Evolutionary conservation across 2,888 invertebrate species (phyloP), one percentile per base, ranked within the genome.

Genomic region (Agrochola litura): DNA sequence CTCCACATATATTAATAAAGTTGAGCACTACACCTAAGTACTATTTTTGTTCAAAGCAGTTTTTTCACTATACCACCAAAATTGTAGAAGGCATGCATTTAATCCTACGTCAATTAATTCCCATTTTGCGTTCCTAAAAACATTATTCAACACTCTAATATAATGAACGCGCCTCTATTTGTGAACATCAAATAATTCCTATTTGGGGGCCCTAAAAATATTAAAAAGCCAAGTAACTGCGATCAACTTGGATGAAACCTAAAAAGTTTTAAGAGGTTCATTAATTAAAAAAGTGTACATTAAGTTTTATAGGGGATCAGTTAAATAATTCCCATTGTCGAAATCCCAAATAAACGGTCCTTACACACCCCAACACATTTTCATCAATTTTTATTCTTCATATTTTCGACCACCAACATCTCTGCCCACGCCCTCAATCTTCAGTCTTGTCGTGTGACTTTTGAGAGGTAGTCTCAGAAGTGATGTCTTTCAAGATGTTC

Each of bases 401-500:
- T n/a, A 54, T 56, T 16, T 10, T n/a, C 54, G 16, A 3, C 56
- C 9, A 49, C 12, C 49, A 58, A n/a, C 19, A 41, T 6, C 0
- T 25, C 56, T 67, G 19, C 14, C 25, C 37, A 1, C 46, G 19
- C 14, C 25, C 37, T 1, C 46, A 88, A n/a, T 89, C 87, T 6
- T 91, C 90, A 16, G 88, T 69, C 60, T 90, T 90, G 3, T 92
- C 92, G 16, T 90, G 91, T 0, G 94, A 92, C 19, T 91, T 89
- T 49, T 90, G 91, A 0, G 94, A 93, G 0, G 86, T 88, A 41
- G 86, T 92, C n/a, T 95, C 95, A 0, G 94, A 89, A 0, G 95
- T 92, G 19, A 93, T 86, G 0, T 94, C 93, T 68, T 94, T 89
- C 10, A 96, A 85, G 2, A 96, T 89, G 8, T 87, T 71, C n/a